Base-by-base conservation (phyloP, 2,888 invertebrate genomes). In the Augochlorella aurata region DNA sequence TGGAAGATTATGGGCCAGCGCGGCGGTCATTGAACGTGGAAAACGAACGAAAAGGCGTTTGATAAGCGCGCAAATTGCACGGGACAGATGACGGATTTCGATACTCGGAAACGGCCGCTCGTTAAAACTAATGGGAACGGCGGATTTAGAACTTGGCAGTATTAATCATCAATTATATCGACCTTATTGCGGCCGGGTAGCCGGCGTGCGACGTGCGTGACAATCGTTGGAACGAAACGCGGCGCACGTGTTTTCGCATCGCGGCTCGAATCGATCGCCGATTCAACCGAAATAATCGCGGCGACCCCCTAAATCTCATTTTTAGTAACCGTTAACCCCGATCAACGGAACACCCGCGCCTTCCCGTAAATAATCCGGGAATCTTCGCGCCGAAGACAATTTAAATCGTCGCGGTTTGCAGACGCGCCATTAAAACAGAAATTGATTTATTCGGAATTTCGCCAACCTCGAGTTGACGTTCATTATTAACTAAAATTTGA, bases 131-230 rank as follows among this genome's bases (percentile, higher is more conserved):
- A 85, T 83, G 82, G 85, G 72, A 71, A 74, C 58, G 69, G 76
- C 85, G 81, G 73, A 86, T 81, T 85, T 86, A 86, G 85, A 86
- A 83, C 85, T 86, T 86, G 85, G 85, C 85, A 86, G 77, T 86
- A 85, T 81, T 81, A 83, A 85, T 86, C 83, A 83, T 85, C 85
- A 83, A 86, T 86, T 86, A 86, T 85, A 86, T 86, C 83, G 85
- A 86, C 83, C 85, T 85, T 80, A 85, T 86, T 85, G 77, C 79
- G 69, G 68, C 65, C 38, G 7, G 38, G 54, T 49, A 54, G 61
- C 29, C 72, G 74, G 21, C 78, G 79, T 76, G 75, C 79, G 82
- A 86, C 85, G 83, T 83, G 85, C 85, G 85, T 86, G 85, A 86
- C 85, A 86, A 85, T 83, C 79, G 85, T 86, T 83, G 85, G 85